These are phyloP conservation scores for Pogona vitticeps DNA, from an alignment of 2,113 vertebrate genomes.

Conservation along the genomic window DNA sequence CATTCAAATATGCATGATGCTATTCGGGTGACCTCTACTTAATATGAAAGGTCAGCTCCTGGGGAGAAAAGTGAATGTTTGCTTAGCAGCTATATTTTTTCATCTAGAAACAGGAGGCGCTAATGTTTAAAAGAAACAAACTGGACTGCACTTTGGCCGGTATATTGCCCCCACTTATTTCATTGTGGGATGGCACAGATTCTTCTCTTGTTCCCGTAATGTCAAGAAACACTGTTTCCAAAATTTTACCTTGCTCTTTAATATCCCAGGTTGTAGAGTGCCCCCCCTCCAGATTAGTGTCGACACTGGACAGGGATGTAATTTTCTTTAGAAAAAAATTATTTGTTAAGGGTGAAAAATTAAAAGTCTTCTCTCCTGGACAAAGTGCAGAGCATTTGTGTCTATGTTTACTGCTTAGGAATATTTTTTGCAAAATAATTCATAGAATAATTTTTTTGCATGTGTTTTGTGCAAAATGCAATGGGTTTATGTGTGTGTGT, in stretches of 20 bases:
- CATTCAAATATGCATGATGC: constrained; percentile 54
- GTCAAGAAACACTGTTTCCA: background rate
- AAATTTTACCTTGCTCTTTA: background rate
- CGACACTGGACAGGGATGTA: too few relatives aligned
- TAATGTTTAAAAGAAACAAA: background rate
- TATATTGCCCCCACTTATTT: background rate
- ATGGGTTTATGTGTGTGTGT: too few relatives aligned
- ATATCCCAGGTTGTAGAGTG: too few relatives aligned
- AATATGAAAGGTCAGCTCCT: constrained; percentile 56
- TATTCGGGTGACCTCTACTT: constrained; percentile 57
- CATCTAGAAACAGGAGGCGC: constrained; percentile 32
- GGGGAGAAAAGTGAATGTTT: constrained; percentile 60
- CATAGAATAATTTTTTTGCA: too few relatives aligned
- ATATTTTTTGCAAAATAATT: too few relatives aligned
- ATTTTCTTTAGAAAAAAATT: too few relatives aligned
- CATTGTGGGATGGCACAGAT: background rate
- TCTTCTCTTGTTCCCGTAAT: background rate
- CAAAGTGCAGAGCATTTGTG: too few relatives aligned
- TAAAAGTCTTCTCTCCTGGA: too few relatives aligned
- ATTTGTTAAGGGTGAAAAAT: too few relatives aligned
- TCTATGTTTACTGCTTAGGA: too few relatives aligned
- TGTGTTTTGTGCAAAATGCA: too few relatives aligned
- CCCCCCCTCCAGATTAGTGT: too few relatives aligned
- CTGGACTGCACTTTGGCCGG: background rate
- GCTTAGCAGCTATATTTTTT: constrained; percentile 38